A percentile compares a stretch with the other conserved stretches of the same genome.
phyloP scores from a whole-genome alignment of 1,140 invertebrate species.

The Uloborus diversus region DNA sequence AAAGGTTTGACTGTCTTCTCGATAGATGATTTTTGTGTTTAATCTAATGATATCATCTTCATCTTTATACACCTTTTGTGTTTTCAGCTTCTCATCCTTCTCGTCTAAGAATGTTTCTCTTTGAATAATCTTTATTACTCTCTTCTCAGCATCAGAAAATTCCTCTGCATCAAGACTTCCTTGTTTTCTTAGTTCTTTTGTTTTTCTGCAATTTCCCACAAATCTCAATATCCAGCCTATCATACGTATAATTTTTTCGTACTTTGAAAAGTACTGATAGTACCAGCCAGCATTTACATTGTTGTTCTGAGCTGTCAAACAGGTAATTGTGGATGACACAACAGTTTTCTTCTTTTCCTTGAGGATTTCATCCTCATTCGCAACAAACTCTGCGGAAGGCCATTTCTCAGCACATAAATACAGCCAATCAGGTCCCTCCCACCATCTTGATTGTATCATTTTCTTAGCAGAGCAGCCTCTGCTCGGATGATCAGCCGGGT shows the following conservation, averaged over 20 bases:
- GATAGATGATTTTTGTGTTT: background rate
- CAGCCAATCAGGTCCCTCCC: conserved; percentile 8
- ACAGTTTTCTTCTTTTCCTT: conserved; percentile 30
- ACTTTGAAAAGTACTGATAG: background rate
- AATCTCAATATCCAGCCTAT: conserved; percentile 25
- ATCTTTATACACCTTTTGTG: background rate
- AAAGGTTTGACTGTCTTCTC: background rate
- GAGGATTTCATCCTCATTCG: conserved; percentile 31
- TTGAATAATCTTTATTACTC: conserved; percentile 29
- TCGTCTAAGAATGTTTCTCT: background rate
- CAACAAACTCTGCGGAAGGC: conserved; percentile 6
- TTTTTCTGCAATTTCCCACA: background rate
- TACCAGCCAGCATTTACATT: background rate
- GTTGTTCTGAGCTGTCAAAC: background rate
- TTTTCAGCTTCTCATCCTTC: conserved; percentile 27
- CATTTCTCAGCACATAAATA: conserved; percentile 15
- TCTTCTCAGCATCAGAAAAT: conserved; percentile 29
- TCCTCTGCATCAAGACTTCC: conserved; percentile 12
- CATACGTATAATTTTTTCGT: background rate
- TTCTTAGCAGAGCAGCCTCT: background rate
- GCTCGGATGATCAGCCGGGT: conserved; percentile 13
- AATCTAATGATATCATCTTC: conserved; percentile 5
- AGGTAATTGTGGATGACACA: conserved; percentile 1
- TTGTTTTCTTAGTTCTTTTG: conserved; percentile 8
- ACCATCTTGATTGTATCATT: conserved; percentile 2